Evolutionary conservation across 1,140 invertebrate genomes (phyloP), one percentile per base, ranked within the genome.

Genomic region (Drosophila insularis): DNA sequence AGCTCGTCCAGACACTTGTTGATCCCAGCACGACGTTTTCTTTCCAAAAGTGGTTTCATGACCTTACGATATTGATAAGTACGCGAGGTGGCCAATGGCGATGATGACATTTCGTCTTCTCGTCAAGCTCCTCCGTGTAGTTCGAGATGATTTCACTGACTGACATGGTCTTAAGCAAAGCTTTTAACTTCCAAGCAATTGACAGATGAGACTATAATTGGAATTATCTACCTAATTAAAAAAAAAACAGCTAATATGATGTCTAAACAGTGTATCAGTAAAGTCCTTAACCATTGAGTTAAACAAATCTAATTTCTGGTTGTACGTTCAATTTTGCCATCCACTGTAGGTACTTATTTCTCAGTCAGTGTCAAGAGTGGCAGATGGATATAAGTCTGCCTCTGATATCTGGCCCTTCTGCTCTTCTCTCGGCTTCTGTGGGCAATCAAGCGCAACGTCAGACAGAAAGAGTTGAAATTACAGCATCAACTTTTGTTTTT

Each of bases 1-100:
- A 98, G 92, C 91, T 97, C 96, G 61, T 96, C 95, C 68, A 98
- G 92, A 81, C 96, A 97, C 59, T 95, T 94, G 89, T 98, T 98
- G 81, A 98, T 98, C 64, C 97, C 93, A 7, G 96, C 97, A 14
- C 97, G 93, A 65, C 97, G 92, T 90, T 96, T 96, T 74, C 96
- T 94, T 92, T 98, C 97, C 90, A 98, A 92, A 72, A 98, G 92
- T 1, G 97, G 97, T 81, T 96, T 96, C 66, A 95, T 95, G 59
- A 94, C 93, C 80, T 93, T 93, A 78, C 93, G 92, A 72, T 94
- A 94, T 76, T 93, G 93, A 46, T 93, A 92, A 7, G 93, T 93
- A 65, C 93, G 93, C 4, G 93, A 94, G 70, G 93, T 59, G 27
- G 79, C 72, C 7, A 72, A 65, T 23, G 60, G 14, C 17, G 14